Evolutionary conservation across 2,797 vertebrate genomes (phyloP), one percentile per base, ranked within the genome.

Genomic region (Siniperca undulata): DNA sequence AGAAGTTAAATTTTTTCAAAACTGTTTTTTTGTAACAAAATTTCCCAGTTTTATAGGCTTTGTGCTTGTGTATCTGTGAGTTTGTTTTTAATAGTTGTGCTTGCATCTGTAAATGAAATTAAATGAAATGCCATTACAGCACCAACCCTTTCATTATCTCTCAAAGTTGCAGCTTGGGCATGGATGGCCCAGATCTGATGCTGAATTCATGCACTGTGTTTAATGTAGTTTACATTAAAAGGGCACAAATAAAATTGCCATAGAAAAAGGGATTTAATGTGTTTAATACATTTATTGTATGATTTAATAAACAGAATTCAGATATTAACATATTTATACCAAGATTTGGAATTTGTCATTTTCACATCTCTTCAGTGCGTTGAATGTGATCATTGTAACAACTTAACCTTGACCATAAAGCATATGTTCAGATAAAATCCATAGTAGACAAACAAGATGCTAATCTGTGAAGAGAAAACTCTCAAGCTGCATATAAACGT

Each of bases 21-120:
- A 38, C 40, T 20, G 4, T 46, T 12, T 62, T 70, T 70, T 81
- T 76, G 13, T 40, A 76, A 17, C 13, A 19, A 36, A 52, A 7
- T 7, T 38, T 44, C 7, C 19, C 36, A 48, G 13, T 40, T 11
- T 56, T 16, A 19, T 50, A 11, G n/a, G 17, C 11, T 16, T 50
- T 34, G 36, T 68, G 17, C n/a, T 4, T 69, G 4, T 62, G 14
- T 34, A 48, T 60, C 5, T 48, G 5, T n/a, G 2, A 40, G 20
- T 80, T 50, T 78, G 46, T 5, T 55, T 40, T 44, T 34, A 17
- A 7, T 24, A 9, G 12, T 20, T 24, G 17, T 67, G 64, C 5
- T 64, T 70, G 14, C 11, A 22, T 62, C 48, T 50, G 2, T 17
- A 48, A 48, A 48, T 17, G 46, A 48, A 48, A 46, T 5, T 1